Conservation (phyloP, 2,113 vertebrate species). For the Lagopus muta region DNA sequence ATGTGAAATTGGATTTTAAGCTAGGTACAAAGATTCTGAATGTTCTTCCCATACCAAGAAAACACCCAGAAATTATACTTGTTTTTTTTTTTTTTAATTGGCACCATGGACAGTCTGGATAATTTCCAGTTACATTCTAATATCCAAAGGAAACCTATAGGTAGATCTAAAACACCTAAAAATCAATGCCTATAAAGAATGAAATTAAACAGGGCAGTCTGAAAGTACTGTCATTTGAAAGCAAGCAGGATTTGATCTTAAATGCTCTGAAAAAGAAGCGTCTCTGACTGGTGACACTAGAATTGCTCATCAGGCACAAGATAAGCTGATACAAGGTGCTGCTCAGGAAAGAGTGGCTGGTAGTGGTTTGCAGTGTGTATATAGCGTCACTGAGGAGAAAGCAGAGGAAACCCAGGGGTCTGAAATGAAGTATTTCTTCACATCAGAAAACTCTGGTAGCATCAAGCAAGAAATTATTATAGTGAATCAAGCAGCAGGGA, state of each 20-base stretch:
- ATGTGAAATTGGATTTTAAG: neutral
- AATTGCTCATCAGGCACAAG: neutral
- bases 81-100: neutral
- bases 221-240: neutral
- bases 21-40: neutral
- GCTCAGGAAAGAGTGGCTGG: neutral
- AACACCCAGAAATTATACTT: neutral
- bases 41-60: neutral
- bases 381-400: neutral
- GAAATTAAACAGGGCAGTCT: neutral
- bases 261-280: neutral
- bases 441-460: neutral
- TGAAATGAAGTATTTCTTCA: neutral
- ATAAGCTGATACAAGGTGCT: accelerated
- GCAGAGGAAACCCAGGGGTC: neutral
- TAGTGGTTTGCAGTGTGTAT: neutral
- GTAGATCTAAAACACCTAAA: neutral
- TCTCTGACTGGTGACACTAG: neutral
- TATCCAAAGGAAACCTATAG: neutral
- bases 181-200: neutral
- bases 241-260: neutral
- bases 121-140: neutral
- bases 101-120: neutral
- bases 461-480: neutral
- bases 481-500: slow-evolving; percentile 36